Evolutionary conservation across 2,113 vertebrate species (phyloP).

Genomic region (Prunella fulvescens): DNA sequence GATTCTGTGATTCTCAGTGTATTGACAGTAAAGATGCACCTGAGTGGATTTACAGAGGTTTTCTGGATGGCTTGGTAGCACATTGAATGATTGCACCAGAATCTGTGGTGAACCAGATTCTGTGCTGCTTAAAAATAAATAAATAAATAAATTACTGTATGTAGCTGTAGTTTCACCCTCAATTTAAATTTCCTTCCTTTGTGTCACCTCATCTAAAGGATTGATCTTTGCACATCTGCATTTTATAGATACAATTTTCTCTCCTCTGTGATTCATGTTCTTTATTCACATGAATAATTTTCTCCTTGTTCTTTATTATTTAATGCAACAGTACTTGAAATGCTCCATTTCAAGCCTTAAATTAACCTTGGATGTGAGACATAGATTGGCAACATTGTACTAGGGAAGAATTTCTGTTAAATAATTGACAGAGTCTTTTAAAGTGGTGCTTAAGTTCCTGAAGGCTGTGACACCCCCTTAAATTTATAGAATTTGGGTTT

Average conservation of each 20-base stretch:
- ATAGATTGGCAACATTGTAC: background rate
- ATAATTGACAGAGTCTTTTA: constrained; percentile 19
- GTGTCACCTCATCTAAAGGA: background rate
- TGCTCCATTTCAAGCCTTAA: background rate
- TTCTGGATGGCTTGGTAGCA: background rate
- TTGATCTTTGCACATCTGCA: background rate
- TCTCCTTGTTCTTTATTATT: background rate
- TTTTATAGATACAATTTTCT: background rate
- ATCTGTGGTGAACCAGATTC: background rate
- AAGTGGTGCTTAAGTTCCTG: background rate
- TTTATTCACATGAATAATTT: constrained; percentile 1
- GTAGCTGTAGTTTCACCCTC: background rate
- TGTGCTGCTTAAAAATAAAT: background rate
- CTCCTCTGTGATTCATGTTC: background rate
- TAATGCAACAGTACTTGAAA: background rate
- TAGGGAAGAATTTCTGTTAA: background rate
- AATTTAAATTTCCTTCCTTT: background rate
- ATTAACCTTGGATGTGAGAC: background rate
- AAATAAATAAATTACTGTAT: background rate
- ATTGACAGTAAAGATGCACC: background rate
- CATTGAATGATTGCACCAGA: background rate
- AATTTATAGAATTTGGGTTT: background rate
- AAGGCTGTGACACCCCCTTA: background rate
- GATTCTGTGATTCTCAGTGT: too few species aligned
- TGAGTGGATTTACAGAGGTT: background rate